Base-by-base conservation (phyloP, 2,797 vertebrate genomes). In the Hippocampus kuda region DNA sequence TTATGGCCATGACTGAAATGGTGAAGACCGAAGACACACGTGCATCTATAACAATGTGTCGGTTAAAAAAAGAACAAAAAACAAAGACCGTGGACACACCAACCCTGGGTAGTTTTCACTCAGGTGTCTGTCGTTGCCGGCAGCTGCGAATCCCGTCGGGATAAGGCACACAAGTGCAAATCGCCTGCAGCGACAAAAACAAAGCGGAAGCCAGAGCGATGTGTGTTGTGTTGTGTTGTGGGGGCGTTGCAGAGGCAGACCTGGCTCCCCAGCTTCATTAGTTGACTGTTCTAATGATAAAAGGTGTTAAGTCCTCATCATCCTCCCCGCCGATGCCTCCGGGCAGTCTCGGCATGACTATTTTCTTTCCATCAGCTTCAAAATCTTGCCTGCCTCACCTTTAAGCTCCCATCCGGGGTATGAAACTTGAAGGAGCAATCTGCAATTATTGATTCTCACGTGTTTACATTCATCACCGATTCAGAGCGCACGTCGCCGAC, bases 291-390 rank as follows among this genome's bases (percentile, higher is more conserved):
- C 61, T 72, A 63, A 69, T 48, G 41, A 66, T 66, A 61, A 69
- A 70, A 72, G 44, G 54, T 44, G 72, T 69, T 66, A 75, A 54
- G 72, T 75, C 71, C 60, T 82, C 71, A 53, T 75, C 68, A 46
- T 70, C 12, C 38, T 64, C 41, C 60, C 48, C 51, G 60, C 64
- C 53, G 70, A 65, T 70, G 80, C 77, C 80, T 70, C 38, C 72
- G 27, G 79, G 75, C 60, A 57, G 20, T 66, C 63, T 18, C 44
- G 12, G n/a, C 24, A 27, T 24, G 24, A 49, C 24, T 65, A 46
- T 65, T 65, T 65, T 46, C 48, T 65, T 65, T 65, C 44, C 63
- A 65, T 65, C 63, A 27, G 24, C 42, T 27, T 65, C 44, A 30
- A 65, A 65, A 65, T 65, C 63, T 44, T 30, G 24, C 44, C 44